Conservation (phyloP, 1,140 invertebrate species). For the Formica exsecta region DNA sequence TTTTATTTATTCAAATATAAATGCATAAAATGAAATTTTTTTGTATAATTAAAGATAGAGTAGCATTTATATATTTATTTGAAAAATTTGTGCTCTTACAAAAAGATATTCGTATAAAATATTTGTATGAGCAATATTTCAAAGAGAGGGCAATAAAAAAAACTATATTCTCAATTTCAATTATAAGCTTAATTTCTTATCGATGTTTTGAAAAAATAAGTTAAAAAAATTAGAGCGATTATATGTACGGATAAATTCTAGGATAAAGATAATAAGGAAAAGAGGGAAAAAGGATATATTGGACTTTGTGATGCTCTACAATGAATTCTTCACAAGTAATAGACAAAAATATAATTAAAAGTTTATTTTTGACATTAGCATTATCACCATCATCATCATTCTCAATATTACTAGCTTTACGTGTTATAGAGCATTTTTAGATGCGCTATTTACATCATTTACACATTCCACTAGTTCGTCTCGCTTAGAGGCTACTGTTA, state of each 20-base stretch:
- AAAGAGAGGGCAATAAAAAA: not conserved
- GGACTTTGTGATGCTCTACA: conserved; percentile 34
- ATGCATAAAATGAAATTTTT: not conserved
- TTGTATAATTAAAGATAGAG: not conserved
- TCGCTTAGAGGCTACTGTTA: conserved; percentile 28
- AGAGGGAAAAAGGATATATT: not conserved
- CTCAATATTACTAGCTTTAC: conserved; percentile 34
- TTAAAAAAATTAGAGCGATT: not conserved
- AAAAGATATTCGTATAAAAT: not conserved
- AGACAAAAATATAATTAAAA: conserved; percentile 62
- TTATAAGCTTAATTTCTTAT: not conserved
- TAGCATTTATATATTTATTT: conserved; percentile 1
- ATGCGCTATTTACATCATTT: conserved; percentile 83
- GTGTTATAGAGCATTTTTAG: conserved; percentile 59
- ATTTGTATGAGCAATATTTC: not conserved
- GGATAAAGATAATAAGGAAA: not conserved
- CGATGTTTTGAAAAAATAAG: not conserved
- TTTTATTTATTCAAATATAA: not conserved
- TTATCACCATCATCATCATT: conserved; percentile 37
- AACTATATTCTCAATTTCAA: not conserved
- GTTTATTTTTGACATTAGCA: conserved; percentile 73
- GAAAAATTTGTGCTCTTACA: not conserved
- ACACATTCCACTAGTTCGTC: conserved; percentile 61
- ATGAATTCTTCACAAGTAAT: conserved; percentile 11
- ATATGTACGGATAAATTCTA: not conserved